Conservation (phyloP, 1,140 invertebrate species). For the Drosophila ambigua region DNA sequence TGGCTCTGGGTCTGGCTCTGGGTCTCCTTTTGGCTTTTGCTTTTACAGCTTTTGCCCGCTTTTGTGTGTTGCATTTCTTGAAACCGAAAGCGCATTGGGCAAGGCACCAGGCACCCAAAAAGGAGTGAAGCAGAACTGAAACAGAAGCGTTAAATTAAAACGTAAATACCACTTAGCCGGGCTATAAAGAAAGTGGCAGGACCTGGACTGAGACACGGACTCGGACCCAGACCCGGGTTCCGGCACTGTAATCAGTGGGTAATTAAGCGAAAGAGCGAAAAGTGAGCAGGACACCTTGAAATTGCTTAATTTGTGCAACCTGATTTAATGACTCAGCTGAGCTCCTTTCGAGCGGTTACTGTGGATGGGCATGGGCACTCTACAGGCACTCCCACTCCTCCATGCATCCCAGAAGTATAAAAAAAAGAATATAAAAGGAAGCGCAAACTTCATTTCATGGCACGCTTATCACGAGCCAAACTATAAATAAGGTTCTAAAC, state of each 20-base stretch:
- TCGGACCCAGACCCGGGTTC: constrained; percentile 18
- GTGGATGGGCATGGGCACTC: not conserved
- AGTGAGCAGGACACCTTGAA: constrained; percentile 60
- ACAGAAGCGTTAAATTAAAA: constrained; percentile 80
- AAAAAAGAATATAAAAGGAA: not conserved
- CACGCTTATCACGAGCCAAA: constrained; percentile 60
- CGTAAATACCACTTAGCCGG: constrained; percentile 79
- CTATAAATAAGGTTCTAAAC: constrained; percentile 80
- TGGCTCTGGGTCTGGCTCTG: constrained; percentile 13
- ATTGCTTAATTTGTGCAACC: constrained; percentile 71
- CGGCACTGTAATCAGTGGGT: constrained; percentile 71
- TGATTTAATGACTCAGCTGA: constrained; percentile 63
- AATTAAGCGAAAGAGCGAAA: constrained; percentile 67
- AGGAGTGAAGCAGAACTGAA: constrained; percentile 3
- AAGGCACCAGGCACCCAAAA: constrained; percentile 4
- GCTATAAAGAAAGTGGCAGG: constrained; percentile 72
- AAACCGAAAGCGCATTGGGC: constrained; percentile 73
- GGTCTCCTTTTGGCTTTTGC: constrained; percentile 35
- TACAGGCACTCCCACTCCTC: too few relatives aligned
- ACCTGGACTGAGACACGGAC: not conserved
- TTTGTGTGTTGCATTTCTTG: constrained; percentile 66
- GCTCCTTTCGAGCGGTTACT: not conserved
- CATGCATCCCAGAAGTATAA: too few relatives aligned
- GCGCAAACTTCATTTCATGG: constrained; percentile 66
- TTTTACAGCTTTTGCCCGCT: constrained; percentile 37